Evolutionary conservation across 2,113 vertebrate species (phyloP).

Genomic region (Rhabdornis inornatus): DNA sequence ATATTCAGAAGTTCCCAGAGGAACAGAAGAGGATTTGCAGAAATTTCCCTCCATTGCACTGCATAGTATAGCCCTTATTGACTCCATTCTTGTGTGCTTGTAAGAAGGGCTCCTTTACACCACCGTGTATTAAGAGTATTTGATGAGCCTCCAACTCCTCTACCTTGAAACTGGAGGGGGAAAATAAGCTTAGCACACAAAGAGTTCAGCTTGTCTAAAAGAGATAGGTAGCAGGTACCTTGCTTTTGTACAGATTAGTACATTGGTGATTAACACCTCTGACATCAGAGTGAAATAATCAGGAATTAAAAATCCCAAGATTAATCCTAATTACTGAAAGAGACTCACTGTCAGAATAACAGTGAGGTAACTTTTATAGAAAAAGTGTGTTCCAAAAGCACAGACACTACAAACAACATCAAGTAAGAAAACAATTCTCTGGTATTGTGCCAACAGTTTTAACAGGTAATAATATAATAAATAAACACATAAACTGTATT

Average conservation of each 20-base stretch:
- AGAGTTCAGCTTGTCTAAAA: not conserved
- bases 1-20: not conserved
- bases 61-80: not conserved
- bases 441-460: not conserved
- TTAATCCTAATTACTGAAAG: not conserved
- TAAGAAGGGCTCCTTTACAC: not conserved
- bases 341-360: not conserved
- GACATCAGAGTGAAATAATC: conserved; percentile 8
- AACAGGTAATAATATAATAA: not conserved
- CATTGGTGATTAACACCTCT: not conserved
- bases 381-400: not conserved
- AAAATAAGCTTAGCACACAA: not conserved
- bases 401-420: not conserved
- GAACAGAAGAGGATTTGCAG: conserved; percentile 1
- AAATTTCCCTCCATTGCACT: not conserved
- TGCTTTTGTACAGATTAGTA: not conserved
- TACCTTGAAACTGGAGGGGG: not conserved
- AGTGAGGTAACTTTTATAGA: not conserved
- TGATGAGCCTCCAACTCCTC: not conserved
- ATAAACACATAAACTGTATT: not conserved
- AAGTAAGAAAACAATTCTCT: not conserved
- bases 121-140: not conserved
- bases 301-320: conserved; percentile 1
- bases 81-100: not conserved
- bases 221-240: not conserved